These are phyloP conservation scores for Girardinichthys multiradiatus DNA, from an alignment of 2,113 vertebrate species.

Conservation along the genomic window DNA sequence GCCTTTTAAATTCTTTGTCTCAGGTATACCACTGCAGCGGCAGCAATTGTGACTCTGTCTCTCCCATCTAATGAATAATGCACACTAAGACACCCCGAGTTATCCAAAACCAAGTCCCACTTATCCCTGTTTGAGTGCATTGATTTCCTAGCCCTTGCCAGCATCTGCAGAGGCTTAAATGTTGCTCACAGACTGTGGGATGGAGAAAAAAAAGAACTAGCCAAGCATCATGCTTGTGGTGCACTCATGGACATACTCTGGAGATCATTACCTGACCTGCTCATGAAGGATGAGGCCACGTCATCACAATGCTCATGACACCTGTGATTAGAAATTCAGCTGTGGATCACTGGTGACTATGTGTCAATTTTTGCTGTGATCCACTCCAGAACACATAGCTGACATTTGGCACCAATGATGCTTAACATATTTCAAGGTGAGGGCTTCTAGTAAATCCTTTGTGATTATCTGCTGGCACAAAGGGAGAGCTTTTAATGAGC, in stretches of 20 bases:
- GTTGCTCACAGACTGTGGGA: slow-evolving; percentile 39
- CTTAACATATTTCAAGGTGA: slow-evolving; percentile 35
- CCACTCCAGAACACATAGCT: slow-evolving; percentile 32
- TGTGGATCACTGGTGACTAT: slow-evolving; percentile 9
- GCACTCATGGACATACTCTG: slow-evolving; percentile 33
- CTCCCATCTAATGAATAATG: slow-evolving; percentile 87
- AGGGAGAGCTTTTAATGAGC: slow-evolving; percentile 50
- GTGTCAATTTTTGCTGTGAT: slow-evolving; percentile 39
- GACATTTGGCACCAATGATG: slow-evolving; percentile 30
- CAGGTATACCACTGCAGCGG: slow-evolving; percentile 49
- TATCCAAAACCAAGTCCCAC: slow-evolving; percentile 82
- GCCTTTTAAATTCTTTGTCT: slow-evolving; percentile 67
- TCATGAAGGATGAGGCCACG: slow-evolving; percentile 42
- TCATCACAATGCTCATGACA: slow-evolving; percentile 19
- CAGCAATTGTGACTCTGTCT: slow-evolving; percentile 71
- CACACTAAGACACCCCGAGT: slow-evolving; percentile 81
- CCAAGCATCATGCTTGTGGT: slow-evolving; percentile 39
- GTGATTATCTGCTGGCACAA: slow-evolving; percentile 44
- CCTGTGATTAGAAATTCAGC: slow-evolving; percentile 34
- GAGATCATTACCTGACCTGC: slow-evolving; percentile 46
- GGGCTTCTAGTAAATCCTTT: slow-evolving; percentile 37
- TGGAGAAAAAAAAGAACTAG: slow-evolving; percentile 59
- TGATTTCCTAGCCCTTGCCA: slow-evolving; percentile 78
- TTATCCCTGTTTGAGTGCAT: slow-evolving; percentile 82
- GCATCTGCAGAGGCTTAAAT: slow-evolving; percentile 65